phyloP scores from a whole-genome alignment of 2,113 vertebrate species.

The Oophaga pumilio region DNA sequence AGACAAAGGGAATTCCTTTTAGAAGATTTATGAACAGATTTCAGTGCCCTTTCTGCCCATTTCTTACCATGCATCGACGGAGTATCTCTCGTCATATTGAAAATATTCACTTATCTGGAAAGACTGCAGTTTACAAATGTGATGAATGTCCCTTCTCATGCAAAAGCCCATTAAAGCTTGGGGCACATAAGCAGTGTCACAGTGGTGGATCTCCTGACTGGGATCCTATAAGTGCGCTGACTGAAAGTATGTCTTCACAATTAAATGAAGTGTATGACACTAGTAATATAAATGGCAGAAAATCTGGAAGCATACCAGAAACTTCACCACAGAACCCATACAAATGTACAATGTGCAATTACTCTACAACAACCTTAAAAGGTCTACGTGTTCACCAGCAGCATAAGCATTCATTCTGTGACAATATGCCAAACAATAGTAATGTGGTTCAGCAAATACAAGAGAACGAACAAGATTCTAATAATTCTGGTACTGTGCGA shows the following conservation, averaged over 20 bases:
- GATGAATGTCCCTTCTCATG: constrained; percentile 95
- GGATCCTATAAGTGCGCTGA: constrained; percentile 86
- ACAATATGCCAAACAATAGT: constrained; percentile 83
- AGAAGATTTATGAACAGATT: constrained; percentile 95
- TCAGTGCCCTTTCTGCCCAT: constrained; percentile 97
- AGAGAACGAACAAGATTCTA: constrained; percentile 80
- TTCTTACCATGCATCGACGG: constrained; percentile 93
- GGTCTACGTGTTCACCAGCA: constrained; percentile 98
- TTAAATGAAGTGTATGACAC: constrained; percentile 81
- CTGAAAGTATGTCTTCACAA: constrained; percentile 78
- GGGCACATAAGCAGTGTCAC: constrained; percentile 92
- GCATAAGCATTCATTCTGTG: constrained; percentile 96
- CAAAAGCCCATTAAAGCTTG: constrained; percentile 91
- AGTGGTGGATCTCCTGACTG: constrained; percentile 79
- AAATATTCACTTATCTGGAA: constrained; percentile 95
- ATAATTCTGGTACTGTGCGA: constrained; percentile 84
- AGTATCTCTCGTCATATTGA: constrained; percentile 98
- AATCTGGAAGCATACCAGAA: constrained; percentile 77
- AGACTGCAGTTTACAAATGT: constrained; percentile 95
- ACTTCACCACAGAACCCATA: constrained; percentile 80
- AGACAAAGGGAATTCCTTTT: constrained; percentile 95
- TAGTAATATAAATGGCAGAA: constrained; percentile 86
- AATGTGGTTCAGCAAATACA: constrained; percentile 78
- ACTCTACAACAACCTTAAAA: constrained; percentile 93
- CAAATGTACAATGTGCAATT: constrained; percentile 93